Evolutionary conservation across 1,140 invertebrate species (phyloP).

Genomic region (Pseudomyrmex pallidus): DNA sequence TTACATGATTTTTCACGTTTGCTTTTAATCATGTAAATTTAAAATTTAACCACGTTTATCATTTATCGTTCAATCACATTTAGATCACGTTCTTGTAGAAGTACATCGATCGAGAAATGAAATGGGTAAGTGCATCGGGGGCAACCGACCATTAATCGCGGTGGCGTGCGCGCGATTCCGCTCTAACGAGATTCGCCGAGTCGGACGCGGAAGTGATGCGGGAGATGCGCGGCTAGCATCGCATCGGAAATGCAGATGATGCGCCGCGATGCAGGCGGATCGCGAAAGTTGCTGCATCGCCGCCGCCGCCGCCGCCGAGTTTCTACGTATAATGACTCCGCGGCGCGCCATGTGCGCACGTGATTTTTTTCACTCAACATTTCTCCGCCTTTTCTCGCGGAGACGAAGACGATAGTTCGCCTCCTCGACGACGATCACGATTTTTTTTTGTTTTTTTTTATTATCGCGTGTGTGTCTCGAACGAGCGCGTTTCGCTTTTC

Average conservation of each 20-base stretch:
- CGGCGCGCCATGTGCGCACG: conserved; percentile 31
- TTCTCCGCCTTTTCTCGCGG: conserved; percentile 11
- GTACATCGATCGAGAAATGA: not conserved
- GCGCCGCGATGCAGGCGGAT: conserved; percentile 19
- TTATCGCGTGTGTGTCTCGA: not conserved
- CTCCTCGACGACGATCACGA: conserved; percentile 11
- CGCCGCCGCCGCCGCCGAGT: conserved; percentile 61
- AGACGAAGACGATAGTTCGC: not conserved
- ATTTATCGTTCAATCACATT: no score
- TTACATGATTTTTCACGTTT: no score
- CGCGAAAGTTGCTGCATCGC: conserved; percentile 43
- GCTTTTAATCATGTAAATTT: no score
- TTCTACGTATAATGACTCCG: conserved; percentile 73
- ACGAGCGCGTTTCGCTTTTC: conserved; percentile 15
- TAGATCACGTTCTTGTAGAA: not conserved
- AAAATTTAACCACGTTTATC: no score
- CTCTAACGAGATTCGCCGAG: conserved; percentile 59
- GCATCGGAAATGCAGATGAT: conserved; percentile 71
- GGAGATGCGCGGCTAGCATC: not conserved
- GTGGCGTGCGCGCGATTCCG: conserved; percentile 8
- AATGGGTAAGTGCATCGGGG: not conserved
- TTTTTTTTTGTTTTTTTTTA: conserved; percentile 22
- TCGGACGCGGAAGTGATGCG: conserved; percentile 76
- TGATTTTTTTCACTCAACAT: conserved; percentile 27
- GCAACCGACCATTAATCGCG: not conserved